Percentiles rank a stretch among this genome's conserved stretches.
Conservation (phyloP, 2,888 invertebrate genomes). For the Acanthopleura granulata region DNA sequence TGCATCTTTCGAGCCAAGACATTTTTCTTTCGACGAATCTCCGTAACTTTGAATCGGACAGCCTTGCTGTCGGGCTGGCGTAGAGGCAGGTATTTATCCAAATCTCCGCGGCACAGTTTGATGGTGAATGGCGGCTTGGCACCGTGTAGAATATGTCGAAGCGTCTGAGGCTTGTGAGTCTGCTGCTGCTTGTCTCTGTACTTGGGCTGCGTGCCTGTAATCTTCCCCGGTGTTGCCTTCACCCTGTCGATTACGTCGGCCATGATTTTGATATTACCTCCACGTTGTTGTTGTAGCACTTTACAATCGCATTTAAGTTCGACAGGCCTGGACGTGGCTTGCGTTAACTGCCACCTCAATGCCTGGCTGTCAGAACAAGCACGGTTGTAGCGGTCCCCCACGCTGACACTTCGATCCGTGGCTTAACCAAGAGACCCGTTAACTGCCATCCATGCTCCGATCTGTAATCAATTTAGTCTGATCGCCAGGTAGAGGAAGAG, state of each 20-base stretch:
- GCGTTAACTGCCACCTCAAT: too few relatives aligned
- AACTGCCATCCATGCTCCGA: background rate
- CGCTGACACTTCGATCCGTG: background rate
- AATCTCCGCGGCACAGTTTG: conserved; percentile 36
- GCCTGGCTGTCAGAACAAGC: too few relatives aligned
- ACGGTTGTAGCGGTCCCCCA: too few relatives aligned
- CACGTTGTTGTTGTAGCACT: background rate
- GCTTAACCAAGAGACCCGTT: background rate
- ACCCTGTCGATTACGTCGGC: background rate
- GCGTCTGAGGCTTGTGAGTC: background rate
- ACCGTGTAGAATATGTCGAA: conserved; percentile 6
- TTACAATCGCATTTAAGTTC: too few relatives aligned
- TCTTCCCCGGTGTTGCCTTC: background rate
- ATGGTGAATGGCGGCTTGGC: conserved; percentile 33
- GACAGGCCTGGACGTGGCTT: too few relatives aligned
- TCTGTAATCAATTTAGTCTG: background rate
- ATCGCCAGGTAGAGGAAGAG: background rate
- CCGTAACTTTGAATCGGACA: conserved; percentile 46
- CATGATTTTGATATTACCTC: background rate
- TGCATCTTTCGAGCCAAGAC: conserved; percentile 51
- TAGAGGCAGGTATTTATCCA: conserved; percentile 30
- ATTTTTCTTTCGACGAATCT: conserved; percentile 49
- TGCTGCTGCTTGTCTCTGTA: background rate
- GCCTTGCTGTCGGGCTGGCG: background rate
- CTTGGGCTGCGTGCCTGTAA: background rate